These are phyloP conservation scores for Smithornis capensis DNA, from an alignment of 2,113 vertebrate species.

Conservation along the genomic window DNA sequence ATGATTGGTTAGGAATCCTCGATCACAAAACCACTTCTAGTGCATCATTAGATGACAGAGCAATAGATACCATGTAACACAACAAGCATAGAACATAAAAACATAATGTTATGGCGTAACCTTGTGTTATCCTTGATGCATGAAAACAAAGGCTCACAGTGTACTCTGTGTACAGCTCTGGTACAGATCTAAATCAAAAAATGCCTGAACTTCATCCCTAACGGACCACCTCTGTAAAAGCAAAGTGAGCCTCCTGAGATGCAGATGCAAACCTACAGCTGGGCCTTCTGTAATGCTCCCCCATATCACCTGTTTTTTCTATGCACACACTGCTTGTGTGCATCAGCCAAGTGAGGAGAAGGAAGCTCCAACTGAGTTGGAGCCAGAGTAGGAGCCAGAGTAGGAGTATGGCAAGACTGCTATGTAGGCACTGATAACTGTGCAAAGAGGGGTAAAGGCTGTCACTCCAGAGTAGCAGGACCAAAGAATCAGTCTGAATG, in stretches of 20 bases:
- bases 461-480: neutral
- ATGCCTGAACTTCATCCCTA: no score
- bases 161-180: no score
- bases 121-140: no score
- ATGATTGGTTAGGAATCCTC: no score
- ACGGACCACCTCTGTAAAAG: neutral
- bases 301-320: neutral
- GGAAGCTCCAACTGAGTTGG: neutral
- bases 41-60: no score
- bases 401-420: neutral
- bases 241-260: neutral
- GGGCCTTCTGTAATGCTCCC: neutral
- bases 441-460: neutral
- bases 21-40: no score
- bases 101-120: no score
- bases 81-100: no score
- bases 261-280: neutral
- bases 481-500: neutral
- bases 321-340: neutral
- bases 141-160: no score
- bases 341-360: neutral
- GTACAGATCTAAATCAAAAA: no score
- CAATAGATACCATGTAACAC: no score
- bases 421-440: rapidly evolving
- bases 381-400: neutral